Evolutionary conservation across 2,113 vertebrate species (phyloP).

Genomic region (Vanacampus margaritifer): DNA sequence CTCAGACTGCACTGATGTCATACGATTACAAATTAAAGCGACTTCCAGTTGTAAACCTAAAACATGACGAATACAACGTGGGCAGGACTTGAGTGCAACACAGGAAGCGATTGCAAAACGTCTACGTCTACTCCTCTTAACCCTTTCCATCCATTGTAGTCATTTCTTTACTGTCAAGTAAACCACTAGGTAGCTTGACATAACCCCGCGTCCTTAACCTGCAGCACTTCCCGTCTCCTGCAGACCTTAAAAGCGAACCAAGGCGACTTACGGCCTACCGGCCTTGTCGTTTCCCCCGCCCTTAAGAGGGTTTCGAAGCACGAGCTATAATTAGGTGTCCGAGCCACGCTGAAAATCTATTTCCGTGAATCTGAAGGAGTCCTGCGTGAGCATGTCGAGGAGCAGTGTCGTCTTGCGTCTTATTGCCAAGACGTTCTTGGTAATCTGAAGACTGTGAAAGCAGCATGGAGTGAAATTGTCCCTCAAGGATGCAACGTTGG

Average conservation of each 20-base stretch:
- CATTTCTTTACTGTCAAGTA: slow-evolving; percentile 18
- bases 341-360: slow-evolving; percentile 31
- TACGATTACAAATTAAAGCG: not conserved
- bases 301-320: not conserved
- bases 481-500: not conserved
- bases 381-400: slow-evolving; percentile 19
- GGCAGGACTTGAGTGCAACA: slow-evolving; percentile 9
- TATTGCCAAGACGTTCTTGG: slow-evolving; percentile 25
- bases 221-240: slow-evolving; percentile 29
- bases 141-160: slow-evolving; percentile 8
- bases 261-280: slow-evolving; percentile 6
- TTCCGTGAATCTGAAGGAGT: slow-evolving; percentile 17
- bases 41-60: slow-evolving; percentile 10
- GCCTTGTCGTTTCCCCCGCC: slow-evolving; percentile 24
- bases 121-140: slow-evolving; percentile 2
- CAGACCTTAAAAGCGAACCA: slow-evolving; percentile 12
- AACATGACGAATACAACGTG: not conserved
- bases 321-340: slow-evolving; percentile 39
- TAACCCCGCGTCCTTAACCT: slow-evolving; percentile 32
- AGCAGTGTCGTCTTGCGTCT: slow-evolving; percentile 19
- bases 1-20: not conserved
- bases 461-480: slow-evolving; percentile 20
- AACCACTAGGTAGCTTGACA: slow-evolving; percentile 31
- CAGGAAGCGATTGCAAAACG: slow-evolving; percentile 28
- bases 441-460: slow-evolving; percentile 5